phyloP scores from a whole-genome alignment of 2,888 invertebrate species.

The Muscina levida region DNA sequence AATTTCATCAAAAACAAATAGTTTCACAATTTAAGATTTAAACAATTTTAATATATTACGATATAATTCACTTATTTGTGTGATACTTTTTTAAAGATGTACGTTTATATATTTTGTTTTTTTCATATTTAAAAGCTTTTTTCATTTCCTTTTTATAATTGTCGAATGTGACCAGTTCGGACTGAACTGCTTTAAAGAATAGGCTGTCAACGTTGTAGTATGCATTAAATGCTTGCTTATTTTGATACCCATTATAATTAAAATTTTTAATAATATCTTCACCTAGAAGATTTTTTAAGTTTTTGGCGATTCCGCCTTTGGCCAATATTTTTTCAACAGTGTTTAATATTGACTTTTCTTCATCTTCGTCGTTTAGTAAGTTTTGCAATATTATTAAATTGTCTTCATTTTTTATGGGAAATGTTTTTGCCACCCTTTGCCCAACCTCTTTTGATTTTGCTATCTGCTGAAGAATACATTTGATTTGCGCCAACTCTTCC shows the following conservation, averaged over 20 bases:
- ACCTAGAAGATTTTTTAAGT: not conserved
- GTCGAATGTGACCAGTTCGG: not conserved
- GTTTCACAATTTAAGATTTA: too few species aligned
- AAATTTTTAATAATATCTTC: not conserved
- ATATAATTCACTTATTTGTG: too few species aligned
- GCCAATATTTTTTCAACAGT: too few species aligned
- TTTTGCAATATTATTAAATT: not conserved
- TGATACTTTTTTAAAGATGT: too few species aligned
- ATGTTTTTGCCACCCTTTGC: not conserved
- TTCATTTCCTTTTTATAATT: not conserved
- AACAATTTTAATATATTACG: too few species aligned
- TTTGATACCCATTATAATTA: not conserved
- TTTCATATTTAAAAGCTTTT: not conserved
- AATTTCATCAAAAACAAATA: too few species aligned
- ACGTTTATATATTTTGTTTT: not conserved
- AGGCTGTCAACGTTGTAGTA: not conserved
- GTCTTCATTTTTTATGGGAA: not conserved
- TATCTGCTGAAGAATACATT: constrained; percentile 7
- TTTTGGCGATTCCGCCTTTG: not conserved
- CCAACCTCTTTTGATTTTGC: not conserved
- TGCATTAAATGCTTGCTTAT: not conserved
- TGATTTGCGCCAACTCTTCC: constrained; percentile 18
- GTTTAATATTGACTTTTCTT: too few species aligned
- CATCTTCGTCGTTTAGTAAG: too few species aligned
- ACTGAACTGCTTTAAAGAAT: not conserved